Evolutionary conservation across 2,888 invertebrate species (phyloP), one percentile per base, ranked within the genome.

Genomic region (Xestobium rufovillosum): DNA sequence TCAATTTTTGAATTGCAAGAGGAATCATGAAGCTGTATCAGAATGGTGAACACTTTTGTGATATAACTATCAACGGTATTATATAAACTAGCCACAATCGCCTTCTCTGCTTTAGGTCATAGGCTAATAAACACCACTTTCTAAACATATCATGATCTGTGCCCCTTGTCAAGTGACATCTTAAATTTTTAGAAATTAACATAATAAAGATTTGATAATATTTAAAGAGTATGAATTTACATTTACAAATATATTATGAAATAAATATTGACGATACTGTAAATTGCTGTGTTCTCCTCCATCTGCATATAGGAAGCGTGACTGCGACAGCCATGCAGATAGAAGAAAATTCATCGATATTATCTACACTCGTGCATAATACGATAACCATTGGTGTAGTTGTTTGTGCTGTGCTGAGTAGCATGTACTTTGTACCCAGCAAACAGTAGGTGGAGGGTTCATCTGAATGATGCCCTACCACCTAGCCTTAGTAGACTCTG

Each of bases 91-190:
- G 65, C 67, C 67, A 67, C 65, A 67, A 65, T 64, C 68, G 68
- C 69, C 68, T 69, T 68, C 67, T 68, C 66, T 69, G 65, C 67
- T 67, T 68, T 68, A 69, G 68, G 60, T 61, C 63, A 64, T 65
- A 65, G 63, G 63, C 60, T 62, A 72, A 73, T 75, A 76, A 77
- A 75, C 74, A 71, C 76, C 76, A 76, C 73, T 74, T 75, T 78
- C 78, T 76, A 79, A 78, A 80, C 80, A 80, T 80, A 80, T 80
- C 80, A 80, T 70, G 76, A 75, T 75, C 76, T 78, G 79, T 79
- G 79, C 80, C 80, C 79, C 78, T 76, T 76, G 75, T 75, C 76
- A 69, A 69, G 68, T 68, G 68, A 68, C 67, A 66, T 67, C 67
- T 68, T 69, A 69, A 69, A 69, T 64, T 64, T 53, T 63, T 66